Conservation (phyloP, 2,888 invertebrate species). For the Notodonta dromedarius region DNA sequence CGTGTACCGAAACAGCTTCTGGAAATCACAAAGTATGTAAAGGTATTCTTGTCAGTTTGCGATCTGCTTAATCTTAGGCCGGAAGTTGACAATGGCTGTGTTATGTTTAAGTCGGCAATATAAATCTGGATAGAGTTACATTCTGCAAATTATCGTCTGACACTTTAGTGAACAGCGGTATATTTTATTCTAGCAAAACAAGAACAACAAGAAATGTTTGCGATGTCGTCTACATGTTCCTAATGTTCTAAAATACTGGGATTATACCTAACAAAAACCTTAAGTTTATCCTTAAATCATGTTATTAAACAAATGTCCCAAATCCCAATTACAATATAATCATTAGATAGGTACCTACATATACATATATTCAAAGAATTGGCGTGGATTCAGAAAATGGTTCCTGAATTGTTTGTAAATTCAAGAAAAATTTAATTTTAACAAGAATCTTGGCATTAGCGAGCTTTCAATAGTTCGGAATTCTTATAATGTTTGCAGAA, state of each 20-base stretch:
- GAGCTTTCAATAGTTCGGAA: slow-evolving; percentile 18
- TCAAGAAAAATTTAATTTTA: slow-evolving; percentile 18
- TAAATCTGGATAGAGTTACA: slow-evolving; percentile 31
- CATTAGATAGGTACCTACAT: neutral
- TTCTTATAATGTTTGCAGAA: slow-evolving; percentile 37
- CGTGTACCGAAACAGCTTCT: slow-evolving; percentile 66
- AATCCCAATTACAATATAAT: neutral
- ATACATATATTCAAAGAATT: slow-evolving; percentile 20
- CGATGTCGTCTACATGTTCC: neutral
- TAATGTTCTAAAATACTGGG: no score
- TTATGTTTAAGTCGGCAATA: slow-evolving; percentile 30
- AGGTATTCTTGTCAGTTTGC: slow-evolving; percentile 57
- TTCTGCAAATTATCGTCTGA: slow-evolving; percentile 20
- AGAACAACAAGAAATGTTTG: neutral
- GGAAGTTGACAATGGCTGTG: slow-evolving; percentile 56
- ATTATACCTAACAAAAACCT: no score
- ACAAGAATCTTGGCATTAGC: slow-evolving; percentile 23
- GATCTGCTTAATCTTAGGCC: slow-evolving; percentile 60
- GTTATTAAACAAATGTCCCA: no score
- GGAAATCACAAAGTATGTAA: slow-evolving; percentile 65
- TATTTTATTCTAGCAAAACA: neutral
- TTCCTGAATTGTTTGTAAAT: slow-evolving; percentile 17
- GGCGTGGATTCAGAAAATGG: slow-evolving; percentile 33
- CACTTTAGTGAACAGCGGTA: slow-evolving; percentile 3
- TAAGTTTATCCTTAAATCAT: no score